Percentiles rank a stretch among this genome's conserved stretches.
Evolutionary conservation across 2,888 invertebrate species (phyloP).

Genomic region (Hanleya hanleyi): DNA sequence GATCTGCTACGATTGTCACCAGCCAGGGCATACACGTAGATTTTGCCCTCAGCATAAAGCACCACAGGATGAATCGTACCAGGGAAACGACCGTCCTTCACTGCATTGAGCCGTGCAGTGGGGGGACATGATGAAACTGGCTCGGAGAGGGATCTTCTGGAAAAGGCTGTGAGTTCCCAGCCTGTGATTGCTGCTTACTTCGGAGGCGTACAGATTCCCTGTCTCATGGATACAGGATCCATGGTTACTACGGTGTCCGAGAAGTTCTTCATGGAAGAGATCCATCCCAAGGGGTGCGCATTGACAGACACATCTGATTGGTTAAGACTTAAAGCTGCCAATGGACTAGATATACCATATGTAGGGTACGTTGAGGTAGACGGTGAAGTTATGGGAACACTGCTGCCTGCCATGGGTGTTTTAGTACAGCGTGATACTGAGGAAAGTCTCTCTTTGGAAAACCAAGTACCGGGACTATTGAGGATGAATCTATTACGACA

Average conservation of each 20-base stretch:
- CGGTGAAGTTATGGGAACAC: too few species aligned
- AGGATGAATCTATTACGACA: too few species aligned
- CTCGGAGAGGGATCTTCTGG: background rate
- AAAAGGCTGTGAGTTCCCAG: constrained; percentile 5
- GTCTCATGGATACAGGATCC: constrained; percentile 27
- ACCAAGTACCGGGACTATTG: too few species aligned
- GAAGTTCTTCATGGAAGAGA: constrained; percentile 10
- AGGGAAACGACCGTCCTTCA: background rate
- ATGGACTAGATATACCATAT: constrained; percentile 23
- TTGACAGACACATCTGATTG: background rate
- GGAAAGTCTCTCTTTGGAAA: too few species aligned
- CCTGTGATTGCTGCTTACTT: constrained; percentile 14
- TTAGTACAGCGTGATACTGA: too few species aligned
- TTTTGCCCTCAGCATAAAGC: background rate
- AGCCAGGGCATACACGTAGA: background rate
- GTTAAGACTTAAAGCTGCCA: constrained; percentile 14
- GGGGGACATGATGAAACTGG: background rate
- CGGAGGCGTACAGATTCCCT: constrained; percentile 8
- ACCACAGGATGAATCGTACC: background rate
- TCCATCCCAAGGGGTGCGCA: background rate
- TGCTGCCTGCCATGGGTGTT: too few species aligned
- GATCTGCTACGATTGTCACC: background rate
- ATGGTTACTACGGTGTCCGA: constrained; percentile 16
- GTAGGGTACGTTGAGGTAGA: constrained; percentile 31
- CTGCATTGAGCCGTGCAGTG: background rate